Evolutionary conservation across 2,797 vertebrate species (phyloP), one percentile per base, ranked within the genome.

Genomic region (Carcharodon carcharias): DNA sequence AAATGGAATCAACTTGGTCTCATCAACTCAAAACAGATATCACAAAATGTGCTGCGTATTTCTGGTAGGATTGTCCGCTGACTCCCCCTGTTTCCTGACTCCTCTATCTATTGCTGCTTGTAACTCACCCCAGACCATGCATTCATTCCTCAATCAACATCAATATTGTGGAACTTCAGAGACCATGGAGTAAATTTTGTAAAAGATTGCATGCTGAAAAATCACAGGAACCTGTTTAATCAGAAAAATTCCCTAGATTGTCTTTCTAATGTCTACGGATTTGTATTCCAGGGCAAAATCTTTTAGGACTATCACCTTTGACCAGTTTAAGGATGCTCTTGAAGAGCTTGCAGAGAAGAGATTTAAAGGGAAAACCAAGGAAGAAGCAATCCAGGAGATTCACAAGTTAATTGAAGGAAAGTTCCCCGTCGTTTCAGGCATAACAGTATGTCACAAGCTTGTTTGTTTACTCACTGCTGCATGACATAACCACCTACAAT

Each of bases 381-480:
- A 99, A 96, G 99, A 99, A 77, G 99, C 99, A 0, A 97, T 99
- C 96, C 98, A 97, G 3, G 98, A 99, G 97, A 98, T 99, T 96
- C 98, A 99, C 97, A 98, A 98, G 97, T 97, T 99, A 97, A 98
- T 99, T 0, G 99, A 99, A 97, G 99, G 99, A 97, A 99, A 99
- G 97, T 96, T 98, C 0, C 99, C 99, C 0, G 56, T 99, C 97
- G 99, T 99, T 97, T 97, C 98, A 61, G 99, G 99, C 97, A 99
- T 99, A 96, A 98, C 98, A 97, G 98, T 98, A 98, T 96, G 97
- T 71, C 87, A 65, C 40, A 0, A 31, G 96, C 26, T 50, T 95
- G 16, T 93, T 93, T n/a, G 1, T 67, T 45, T n/a, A n/a, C 4
- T 95, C 28, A 11, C 9, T 16, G 6, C 40, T 31, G 50, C 7